A percentile compares a stretch with the other conserved stretches of the same genome.
Evolutionary conservation across 2,797 vertebrate genomes (phyloP).

Genomic region (Nothura maculosa): DNA sequence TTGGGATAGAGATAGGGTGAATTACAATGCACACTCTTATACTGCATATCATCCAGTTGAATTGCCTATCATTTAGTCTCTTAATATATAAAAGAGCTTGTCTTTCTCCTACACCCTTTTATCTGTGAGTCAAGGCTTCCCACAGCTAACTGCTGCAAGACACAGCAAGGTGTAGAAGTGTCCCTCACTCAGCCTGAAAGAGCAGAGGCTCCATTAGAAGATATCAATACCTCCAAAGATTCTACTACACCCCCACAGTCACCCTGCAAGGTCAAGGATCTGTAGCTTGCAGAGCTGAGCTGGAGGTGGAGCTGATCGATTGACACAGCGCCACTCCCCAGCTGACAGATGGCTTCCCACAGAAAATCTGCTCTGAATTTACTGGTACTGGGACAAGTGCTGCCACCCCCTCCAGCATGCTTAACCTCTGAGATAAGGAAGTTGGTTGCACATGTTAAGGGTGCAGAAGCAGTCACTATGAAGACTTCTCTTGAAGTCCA

Average conservation of each 20-base stretch:
- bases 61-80: not conserved
- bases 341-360: slow-evolving; percentile 68
- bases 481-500: not conserved
- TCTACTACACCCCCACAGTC: not conserved
- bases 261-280: slow-evolving; percentile 56
- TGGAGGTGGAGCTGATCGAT: slow-evolving; percentile 60
- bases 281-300: slow-evolving; percentile 15
- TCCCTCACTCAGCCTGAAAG: not conserved
- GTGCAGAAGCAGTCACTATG: not conserved
- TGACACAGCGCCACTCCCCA: slow-evolving; percentile 53
- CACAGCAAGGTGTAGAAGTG: not conserved
- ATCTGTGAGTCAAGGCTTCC: not conserved
- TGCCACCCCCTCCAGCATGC: not conserved
- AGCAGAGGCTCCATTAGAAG: not conserved
- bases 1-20: not conserved
- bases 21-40: not conserved
- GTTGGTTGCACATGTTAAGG: not conserved
- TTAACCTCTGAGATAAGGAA: slow-evolving; percentile 1
- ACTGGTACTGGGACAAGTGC: not conserved
- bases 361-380: slow-evolving; percentile 66
- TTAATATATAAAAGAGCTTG: not conserved
- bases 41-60: not conserved
- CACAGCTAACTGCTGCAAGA: not conserved
- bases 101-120: not conserved
- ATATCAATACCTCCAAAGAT: not conserved